A percentile compares a stretch with the other conserved stretches of the same genome.
phyloP scores from a whole-genome alignment of 2,888 invertebrate species.

The Orthonevra nobilis region DNA sequence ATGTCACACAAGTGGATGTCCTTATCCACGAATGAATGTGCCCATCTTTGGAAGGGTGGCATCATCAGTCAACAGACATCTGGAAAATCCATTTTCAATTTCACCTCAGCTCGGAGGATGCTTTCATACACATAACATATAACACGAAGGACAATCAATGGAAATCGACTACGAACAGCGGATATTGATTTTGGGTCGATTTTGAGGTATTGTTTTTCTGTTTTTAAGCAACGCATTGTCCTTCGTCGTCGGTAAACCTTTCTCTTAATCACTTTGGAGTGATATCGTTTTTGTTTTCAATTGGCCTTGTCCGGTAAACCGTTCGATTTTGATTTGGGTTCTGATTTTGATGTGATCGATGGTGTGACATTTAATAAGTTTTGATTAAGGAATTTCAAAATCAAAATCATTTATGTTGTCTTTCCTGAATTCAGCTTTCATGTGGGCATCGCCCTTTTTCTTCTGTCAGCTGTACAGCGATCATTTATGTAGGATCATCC shows the following conservation, averaged over 20 bases:
- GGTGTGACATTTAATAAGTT: conserved; percentile 31
- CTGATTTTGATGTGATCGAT: conserved; percentile 26
- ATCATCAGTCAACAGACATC: conserved; percentile 19
- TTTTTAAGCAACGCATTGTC: not conserved
- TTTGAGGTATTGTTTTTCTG: conserved; percentile 20
- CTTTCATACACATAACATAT: conserved; percentile 19
- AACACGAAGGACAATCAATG: conserved; percentile 36
- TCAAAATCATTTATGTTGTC: too few species aligned
- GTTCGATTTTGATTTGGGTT: not conserved
- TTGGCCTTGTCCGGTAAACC: conserved; percentile 4
- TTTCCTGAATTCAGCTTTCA: too few species aligned
- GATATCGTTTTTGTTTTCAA: conserved; percentile 17
- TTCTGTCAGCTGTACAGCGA: too few species aligned
- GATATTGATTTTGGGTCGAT: conserved; percentile 60
- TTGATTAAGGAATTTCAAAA: not conserved
- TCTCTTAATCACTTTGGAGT: not conserved
- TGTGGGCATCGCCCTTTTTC: too few species aligned
- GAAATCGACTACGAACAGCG: conserved; percentile 49
- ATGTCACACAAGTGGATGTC: not conserved
- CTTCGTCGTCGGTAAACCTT: not conserved
- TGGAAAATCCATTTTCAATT: conserved; percentile 52
- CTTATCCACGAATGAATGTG: not conserved
- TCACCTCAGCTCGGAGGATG: conserved; percentile 33
- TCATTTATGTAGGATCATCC: too few species aligned
- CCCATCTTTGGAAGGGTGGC: conserved; percentile 42